A percentile compares a stretch with the other conserved stretches of the same genome.
Conservation (phyloP, 2,888 invertebrate genomes). For the Gasteruption jaculator region DNA sequence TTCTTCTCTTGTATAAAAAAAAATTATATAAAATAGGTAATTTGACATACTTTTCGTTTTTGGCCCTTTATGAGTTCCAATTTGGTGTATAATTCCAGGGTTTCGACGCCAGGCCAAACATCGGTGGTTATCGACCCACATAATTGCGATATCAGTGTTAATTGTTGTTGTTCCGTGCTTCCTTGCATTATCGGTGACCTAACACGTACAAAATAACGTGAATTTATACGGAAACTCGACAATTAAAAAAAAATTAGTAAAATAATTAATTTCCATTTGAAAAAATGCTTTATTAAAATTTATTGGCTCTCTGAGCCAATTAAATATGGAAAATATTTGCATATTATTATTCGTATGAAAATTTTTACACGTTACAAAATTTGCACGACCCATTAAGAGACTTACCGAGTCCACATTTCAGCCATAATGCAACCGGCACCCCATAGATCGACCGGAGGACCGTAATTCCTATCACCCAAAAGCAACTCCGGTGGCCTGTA, state of each 20-base stretch:
- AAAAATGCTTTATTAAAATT: no score
- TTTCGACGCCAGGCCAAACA: slow-evolving; percentile 92
- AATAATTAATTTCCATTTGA: not conserved
- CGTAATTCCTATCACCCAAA: slow-evolving; percentile 87
- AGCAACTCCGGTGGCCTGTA: slow-evolving; percentile 74
- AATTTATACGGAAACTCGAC: not conserved
- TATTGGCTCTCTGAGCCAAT: no score
- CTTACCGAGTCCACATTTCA: slow-evolving; percentile 91
- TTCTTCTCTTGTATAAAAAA: not conserved
- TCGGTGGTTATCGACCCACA: slow-evolving; percentile 94
- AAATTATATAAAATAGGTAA: slow-evolving; percentile 8
- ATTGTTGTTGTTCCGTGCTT: slow-evolving; percentile 92
- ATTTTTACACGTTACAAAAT: not conserved
- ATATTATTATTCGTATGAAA: no score
- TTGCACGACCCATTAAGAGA: not conserved
- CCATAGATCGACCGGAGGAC: slow-evolving; percentile 95
- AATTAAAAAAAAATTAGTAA: not conserved
- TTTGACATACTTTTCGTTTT: slow-evolving; percentile 73
- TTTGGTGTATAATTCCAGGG: slow-evolving; percentile 79
- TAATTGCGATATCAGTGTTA: slow-evolving; percentile 89
- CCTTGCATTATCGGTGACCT: slow-evolving; percentile 92
- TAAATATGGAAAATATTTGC: no score
- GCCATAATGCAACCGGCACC: slow-evolving; percentile 99
- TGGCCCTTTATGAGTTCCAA: slow-evolving; percentile 85
- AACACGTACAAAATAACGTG: not conserved